Conservation (phyloP, 2,797 vertebrate species). For the Octomys mimax region DNA sequence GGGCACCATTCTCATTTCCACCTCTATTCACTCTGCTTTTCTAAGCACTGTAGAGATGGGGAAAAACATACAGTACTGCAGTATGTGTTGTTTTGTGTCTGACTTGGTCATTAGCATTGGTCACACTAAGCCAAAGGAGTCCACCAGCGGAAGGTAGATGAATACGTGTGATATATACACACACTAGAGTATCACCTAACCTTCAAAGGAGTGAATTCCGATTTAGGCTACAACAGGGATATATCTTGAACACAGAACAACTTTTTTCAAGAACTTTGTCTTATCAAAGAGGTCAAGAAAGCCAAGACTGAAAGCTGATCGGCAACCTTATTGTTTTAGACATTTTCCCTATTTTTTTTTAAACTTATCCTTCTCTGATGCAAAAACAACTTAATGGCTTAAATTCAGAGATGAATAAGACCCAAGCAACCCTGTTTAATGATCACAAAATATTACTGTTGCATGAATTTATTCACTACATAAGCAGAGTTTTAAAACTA, state of each 20-base stretch:
- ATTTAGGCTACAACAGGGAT: not conserved
- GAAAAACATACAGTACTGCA: not conserved
- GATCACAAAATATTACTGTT: not conserved
- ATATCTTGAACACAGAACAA: not conserved
- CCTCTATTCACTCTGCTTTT: not conserved
- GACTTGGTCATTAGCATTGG: not conserved
- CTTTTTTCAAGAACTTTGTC: not conserved
- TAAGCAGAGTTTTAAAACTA: not conserved
- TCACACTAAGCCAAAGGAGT: not conserved
- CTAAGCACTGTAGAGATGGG: too few species aligned
- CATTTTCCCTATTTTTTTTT: not conserved
- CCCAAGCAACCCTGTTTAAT: not conserved
- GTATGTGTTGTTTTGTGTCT: not conserved
- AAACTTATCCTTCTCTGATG: not conserved
- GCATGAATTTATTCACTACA: not conserved
- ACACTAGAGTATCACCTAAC: not conserved
- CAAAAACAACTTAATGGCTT: not conserved
- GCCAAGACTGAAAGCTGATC: not conserved
- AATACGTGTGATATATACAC: not conserved
- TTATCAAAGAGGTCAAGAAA: not conserved
- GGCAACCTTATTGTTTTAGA: not conserved
- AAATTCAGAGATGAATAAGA: not conserved
- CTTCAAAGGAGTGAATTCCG: not conserved
- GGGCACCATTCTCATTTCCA: not conserved
- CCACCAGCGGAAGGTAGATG: not conserved